Evolutionary conservation across 1,140 invertebrate species (phyloP), one percentile per base, ranked within the genome.

Genomic region (Ceratoteleas bidentatus): DNA sequence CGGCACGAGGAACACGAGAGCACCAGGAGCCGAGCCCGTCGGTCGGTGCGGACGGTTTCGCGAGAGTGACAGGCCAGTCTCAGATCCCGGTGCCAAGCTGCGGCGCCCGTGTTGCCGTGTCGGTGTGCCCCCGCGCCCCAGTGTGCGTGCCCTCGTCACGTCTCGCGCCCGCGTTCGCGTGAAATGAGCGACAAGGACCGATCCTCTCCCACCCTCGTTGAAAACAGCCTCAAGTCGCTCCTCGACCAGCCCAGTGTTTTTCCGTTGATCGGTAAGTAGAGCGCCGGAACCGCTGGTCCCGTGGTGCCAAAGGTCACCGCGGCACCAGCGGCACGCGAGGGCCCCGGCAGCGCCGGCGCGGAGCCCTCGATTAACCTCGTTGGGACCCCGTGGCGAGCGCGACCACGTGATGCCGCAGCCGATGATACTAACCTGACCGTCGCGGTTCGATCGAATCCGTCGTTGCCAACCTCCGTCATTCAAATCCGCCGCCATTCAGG

Each of bases 121-220:
- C 57, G 38, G 70, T 65, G 49, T 15, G 36, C 52, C n/a, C n/a
- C n/a, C n/a, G n/a, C n/a, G n/a, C n/a, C n/a, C n/a, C n/a, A n/a
- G 68, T 75, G 57, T 62, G 61, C 54, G 70, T 73, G 52, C 36
- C 24, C 65, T 70, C 73, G 76, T 69, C 33, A 56, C 65, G 49
- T 83, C 66, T 73, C 69, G 60, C 76, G 81, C 83, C 53, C 86
- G 87, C n/a, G n/a, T n/a, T 86, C 87, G 88, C 88, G 88, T 90
- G 90, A 93, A 93, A 95, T 95, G 94, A 95, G 94, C 92, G 94
- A 95, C 93, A 94, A 94, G 93, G 94, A 95, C 93, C 93, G 94
- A 92, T 94, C 94, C 90, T 95, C 94, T 92, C 94, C 94, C 91
- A 95, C 93, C 93, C 93, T 95, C 90, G 93, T 94, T 92, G 94